These are phyloP conservation scores for Stomatorhinus walkeri DNA, from an alignment of 2,797 vertebrate genomes.

Conservation along the genomic window DNA sequence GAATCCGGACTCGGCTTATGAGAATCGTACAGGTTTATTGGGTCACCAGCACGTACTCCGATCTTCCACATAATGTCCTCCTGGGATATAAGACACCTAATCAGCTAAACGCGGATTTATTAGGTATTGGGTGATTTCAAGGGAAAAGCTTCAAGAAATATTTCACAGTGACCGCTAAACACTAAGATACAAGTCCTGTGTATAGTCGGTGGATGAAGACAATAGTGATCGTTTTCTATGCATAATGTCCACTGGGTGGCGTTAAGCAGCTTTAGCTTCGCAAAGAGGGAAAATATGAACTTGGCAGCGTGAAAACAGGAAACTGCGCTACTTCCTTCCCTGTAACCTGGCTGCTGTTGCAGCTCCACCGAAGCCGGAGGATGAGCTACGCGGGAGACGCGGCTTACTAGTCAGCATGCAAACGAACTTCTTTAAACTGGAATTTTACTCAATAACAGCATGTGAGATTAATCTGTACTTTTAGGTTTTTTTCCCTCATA, in stretches of 20 bases:
- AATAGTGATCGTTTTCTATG: not conserved
- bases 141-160: not conserved
- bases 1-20: not conserved
- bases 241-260: not conserved
- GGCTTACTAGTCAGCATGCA: not conserved
- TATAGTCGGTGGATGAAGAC: not conserved
- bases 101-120: not conserved
- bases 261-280: not conserved
- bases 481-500: not conserved
- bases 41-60: not conserved
- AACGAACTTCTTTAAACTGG: not conserved
- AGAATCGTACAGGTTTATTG: not conserved
- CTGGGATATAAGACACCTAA: not conserved
- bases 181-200: not conserved
- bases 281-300: not conserved
- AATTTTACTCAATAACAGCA: not conserved
- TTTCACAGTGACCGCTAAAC: not conserved
- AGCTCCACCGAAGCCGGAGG: not conserved
- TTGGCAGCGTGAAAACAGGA: not conserved
- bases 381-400: not conserved
- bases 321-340: not conserved
- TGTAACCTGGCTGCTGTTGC: not conserved
- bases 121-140: not conserved
- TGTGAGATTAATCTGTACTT: not conserved
- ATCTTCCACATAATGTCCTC: not conserved